Evolutionary conservation across 2,113 vertebrate species (phyloP).

Genomic region (Bucco capensis): DNA sequence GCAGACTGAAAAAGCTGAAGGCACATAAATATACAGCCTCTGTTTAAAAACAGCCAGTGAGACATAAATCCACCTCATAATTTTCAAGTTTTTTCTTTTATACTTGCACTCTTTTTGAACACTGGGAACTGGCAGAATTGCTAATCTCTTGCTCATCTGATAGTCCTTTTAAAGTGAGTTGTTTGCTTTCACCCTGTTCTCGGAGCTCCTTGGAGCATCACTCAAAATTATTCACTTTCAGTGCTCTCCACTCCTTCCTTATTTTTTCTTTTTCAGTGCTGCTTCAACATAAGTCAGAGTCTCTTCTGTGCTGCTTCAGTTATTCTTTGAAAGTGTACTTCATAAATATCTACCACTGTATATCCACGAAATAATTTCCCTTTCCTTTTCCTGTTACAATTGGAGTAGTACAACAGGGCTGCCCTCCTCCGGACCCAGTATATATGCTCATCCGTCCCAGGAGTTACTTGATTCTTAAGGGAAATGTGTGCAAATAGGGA

Average conservation of each 20-base stretch:
- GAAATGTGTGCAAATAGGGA: fast-evolving
- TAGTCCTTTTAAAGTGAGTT: not conserved
- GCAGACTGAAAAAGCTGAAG: not conserved
- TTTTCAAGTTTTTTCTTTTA: not conserved
- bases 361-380: not conserved
- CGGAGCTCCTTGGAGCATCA: not conserved
- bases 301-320: not conserved
- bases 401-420: not conserved
- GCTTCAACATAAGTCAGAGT: not conserved
- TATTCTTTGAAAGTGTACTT: not conserved
- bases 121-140: not conserved
- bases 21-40: not conserved
- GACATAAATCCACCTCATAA: not conserved
- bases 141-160: not conserved
- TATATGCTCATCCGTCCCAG: not conserved
- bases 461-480: too few species aligned
- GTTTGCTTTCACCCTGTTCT: not conserved
- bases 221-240: not conserved
- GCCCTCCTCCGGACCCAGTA: too few species aligned
- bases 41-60: not conserved
- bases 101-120: not conserved
- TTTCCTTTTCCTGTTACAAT: not conserved
- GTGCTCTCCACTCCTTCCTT: too few species aligned
- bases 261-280: not conserved
- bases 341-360: not conserved